Conservation (phyloP, 2,888 invertebrate genomes). For the Coleophora flavipennella region DNA sequence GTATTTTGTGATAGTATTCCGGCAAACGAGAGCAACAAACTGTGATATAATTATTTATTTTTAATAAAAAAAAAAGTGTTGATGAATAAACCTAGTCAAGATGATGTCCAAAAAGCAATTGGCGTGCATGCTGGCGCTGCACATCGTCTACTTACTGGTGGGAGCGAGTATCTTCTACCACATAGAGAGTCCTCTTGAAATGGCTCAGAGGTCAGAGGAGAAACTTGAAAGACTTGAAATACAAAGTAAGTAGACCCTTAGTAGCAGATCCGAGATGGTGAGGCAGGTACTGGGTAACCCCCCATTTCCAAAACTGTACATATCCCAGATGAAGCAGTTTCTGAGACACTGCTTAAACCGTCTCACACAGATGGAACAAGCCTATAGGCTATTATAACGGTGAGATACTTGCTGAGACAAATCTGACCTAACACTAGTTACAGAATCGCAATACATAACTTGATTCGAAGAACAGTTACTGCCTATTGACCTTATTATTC, state of each 20-base stretch:
- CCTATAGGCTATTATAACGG: too few species aligned
- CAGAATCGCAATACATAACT: too few species aligned
- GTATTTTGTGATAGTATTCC: constrained; percentile 29
- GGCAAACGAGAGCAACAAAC: constrained; percentile 19
- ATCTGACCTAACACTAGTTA: constrained; percentile 3
- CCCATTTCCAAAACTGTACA: not conserved
- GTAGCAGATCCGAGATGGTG: not conserved
- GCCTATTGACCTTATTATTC: too few species aligned
- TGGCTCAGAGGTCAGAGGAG: constrained; percentile 70
- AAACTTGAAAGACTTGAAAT: constrained; percentile 77
- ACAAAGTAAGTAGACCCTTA: constrained; percentile 77
- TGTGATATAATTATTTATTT: constrained; percentile 23
- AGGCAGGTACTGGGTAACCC: not conserved
- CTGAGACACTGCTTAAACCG: too few species aligned
- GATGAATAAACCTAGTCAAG: constrained; percentile 45
- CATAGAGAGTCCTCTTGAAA: constrained; percentile 83
- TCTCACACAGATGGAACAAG: too few species aligned
- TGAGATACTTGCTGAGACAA: not conserved
- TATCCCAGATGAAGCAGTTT: not conserved
- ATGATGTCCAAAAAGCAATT: constrained; percentile 88
- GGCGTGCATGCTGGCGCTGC: constrained; percentile 81
- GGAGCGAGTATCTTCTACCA: constrained; percentile 91
- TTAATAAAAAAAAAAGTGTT: constrained; percentile 16
- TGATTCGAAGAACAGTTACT: too few species aligned
- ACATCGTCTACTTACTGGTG: constrained; percentile 82